These are phyloP conservation scores for Beris chalybata DNA, from an alignment of 2,888 invertebrate genomes.

Conservation along the genomic window DNA sequence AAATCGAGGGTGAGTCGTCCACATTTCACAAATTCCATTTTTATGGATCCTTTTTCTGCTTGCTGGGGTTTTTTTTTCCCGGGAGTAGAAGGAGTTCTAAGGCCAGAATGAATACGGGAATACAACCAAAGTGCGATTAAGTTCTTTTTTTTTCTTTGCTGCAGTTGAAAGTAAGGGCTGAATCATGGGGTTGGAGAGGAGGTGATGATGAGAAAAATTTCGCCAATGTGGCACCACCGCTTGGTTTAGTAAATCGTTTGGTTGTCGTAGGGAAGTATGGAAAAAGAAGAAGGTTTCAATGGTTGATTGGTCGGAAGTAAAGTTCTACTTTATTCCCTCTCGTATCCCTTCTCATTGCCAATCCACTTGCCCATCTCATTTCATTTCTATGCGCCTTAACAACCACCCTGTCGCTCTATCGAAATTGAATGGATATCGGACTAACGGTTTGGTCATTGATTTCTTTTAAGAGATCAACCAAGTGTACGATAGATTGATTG, in stretches of 20 bases:
- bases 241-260: conserved; percentile 24
- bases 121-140: conserved; percentile 19
- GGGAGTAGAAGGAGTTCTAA: not conserved
- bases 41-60: conserved; percentile 5
- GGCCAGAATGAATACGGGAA: not conserved
- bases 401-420: conserved; percentile 8
- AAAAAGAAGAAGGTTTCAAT: conserved; percentile 1
- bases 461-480: conserved; percentile 43
- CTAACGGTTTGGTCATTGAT: conserved; percentile 42
- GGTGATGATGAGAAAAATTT: not conserved
- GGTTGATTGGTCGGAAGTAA: conserved; percentile 19
- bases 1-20: not conserved
- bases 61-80: conserved; percentile 8
- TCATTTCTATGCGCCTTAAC: not conserved
- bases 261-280: not conserved
- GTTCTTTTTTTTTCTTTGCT: conserved; percentile 3
- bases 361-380: not conserved
- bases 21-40: conserved; percentile 11
- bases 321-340: not conserved
- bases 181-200: not conserved
- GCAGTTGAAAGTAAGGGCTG: not conserved
- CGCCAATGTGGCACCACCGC: conserved; percentile 20
- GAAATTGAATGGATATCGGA: conserved; percentile 27
- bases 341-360: conserved; percentile 8
- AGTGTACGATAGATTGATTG: conserved; percentile 45